These are phyloP conservation scores for Gephyroberyx darwinii DNA, from an alignment of 2,797 vertebrate species.

Conservation along the genomic window DNA sequence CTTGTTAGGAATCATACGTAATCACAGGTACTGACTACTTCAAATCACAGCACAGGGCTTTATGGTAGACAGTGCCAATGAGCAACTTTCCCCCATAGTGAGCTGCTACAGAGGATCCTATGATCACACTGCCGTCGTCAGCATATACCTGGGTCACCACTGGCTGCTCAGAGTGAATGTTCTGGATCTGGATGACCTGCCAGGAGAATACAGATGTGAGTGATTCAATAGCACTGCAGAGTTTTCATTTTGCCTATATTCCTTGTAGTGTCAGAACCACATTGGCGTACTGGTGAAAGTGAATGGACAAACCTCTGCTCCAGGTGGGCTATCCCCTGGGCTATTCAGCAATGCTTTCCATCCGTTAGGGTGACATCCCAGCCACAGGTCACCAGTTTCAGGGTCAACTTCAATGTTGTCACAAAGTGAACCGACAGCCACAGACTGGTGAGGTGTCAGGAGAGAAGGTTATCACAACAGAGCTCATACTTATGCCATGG, in stretches of 20 bases:
- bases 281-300: background rate
- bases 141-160: constrained; percentile 81
- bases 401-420: constrained; percentile 89
- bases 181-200: constrained; percentile 87
- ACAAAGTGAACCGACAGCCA: constrained; percentile 82
- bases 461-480: constrained; percentile 10
- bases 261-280: too few relatives aligned
- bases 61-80: constrained; percentile 91
- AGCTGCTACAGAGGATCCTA: constrained; percentile 86
- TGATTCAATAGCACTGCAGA: background rate
- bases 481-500: background rate
- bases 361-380: constrained; percentile 86
- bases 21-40: constrained; percentile 45
- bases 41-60: constrained; percentile 87
- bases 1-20: background rate
- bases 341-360: constrained; percentile 78
- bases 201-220: background rate
- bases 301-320: constrained; percentile 85
- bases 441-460: constrained; percentile 64
- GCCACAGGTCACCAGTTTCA: constrained; percentile 87
- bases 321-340: constrained; percentile 80
- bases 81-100: constrained; percentile 83
- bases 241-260: background rate
- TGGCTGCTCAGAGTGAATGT: constrained; percentile 84
- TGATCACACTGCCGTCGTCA: constrained; percentile 86